Evolutionary conservation across 2,797 vertebrate species (phyloP).

Genomic region (Anas bahamensis): DNA sequence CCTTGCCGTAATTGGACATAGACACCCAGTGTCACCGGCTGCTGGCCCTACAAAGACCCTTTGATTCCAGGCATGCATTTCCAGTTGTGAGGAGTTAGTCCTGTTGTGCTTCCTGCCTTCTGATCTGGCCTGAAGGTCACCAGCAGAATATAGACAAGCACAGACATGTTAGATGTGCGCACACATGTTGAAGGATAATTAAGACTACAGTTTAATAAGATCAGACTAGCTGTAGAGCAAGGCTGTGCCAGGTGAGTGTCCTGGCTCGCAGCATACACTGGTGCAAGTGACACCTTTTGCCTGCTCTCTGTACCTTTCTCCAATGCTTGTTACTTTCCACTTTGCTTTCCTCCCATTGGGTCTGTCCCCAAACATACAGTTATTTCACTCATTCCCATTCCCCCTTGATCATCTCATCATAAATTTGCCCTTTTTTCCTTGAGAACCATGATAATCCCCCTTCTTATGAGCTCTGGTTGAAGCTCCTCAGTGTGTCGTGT

Average conservation of each 20-base stretch:
- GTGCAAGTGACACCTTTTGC: background rate
- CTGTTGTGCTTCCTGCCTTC: background rate
- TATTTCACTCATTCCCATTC: background rate
- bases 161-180: background rate
- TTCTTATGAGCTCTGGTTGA: background rate
- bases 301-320: background rate
- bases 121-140: background rate
- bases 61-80: background rate
- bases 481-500: background rate
- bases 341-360: background rate
- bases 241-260: background rate
- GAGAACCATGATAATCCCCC: background rate
- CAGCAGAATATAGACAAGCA: too few species aligned
- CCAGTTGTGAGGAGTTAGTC: background rate
- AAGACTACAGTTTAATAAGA: background rate
- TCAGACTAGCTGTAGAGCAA: background rate
- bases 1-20: background rate
- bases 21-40: background rate
- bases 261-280: background rate
- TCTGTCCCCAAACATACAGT: background rate
- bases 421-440: background rate
- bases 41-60: background rate
- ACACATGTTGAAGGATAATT: background rate
- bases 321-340: background rate
- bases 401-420: background rate